phyloP scores from a whole-genome alignment of 1,140 invertebrate species.

The Drosophila mojavensis region DNA sequence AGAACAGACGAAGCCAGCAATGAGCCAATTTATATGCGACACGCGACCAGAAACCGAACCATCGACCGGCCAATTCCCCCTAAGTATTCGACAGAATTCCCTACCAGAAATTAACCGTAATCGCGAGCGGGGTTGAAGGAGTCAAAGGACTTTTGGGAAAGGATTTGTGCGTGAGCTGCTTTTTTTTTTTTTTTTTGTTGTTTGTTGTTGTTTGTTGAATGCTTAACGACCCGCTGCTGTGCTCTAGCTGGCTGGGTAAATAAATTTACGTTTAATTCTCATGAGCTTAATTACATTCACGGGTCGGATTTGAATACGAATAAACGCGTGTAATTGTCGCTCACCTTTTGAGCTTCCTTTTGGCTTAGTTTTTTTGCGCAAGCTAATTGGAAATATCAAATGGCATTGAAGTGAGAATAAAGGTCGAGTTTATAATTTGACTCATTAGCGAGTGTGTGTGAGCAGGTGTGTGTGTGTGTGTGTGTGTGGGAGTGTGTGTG shows the following conservation, averaged over 20 bases:
- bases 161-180: constrained; percentile 51
- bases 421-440: constrained; percentile 58
- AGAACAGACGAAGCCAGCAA: constrained; percentile 45
- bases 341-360: background rate
- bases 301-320: constrained; percentile 68
- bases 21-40: constrained; percentile 80
- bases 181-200: constrained; percentile 11
- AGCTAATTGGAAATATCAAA: constrained; percentile 69
- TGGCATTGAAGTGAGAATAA: constrained; percentile 42
- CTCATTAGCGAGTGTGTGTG: constrained; percentile 45
- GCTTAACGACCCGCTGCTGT: constrained; percentile 25
- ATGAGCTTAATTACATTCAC: constrained; percentile 80
- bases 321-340: constrained; percentile 67
- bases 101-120: constrained; percentile 52
- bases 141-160: constrained; percentile 36
- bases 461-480: constrained; percentile 29
- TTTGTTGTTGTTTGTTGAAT: background rate
- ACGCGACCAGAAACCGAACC: constrained; percentile 45
- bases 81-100: constrained; percentile 21
- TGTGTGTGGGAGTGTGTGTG: constrained; percentile 41
- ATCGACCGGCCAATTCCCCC: constrained; percentile 19
- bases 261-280: constrained; percentile 75
- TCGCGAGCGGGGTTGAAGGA: constrained; percentile 13
- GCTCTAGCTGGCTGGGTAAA: constrained; percentile 42
- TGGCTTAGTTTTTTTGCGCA: constrained; percentile 10